These are phyloP conservation scores for Ypsolopha sequella DNA, from an alignment of 2,888 invertebrate species.

Conservation along the genomic window DNA sequence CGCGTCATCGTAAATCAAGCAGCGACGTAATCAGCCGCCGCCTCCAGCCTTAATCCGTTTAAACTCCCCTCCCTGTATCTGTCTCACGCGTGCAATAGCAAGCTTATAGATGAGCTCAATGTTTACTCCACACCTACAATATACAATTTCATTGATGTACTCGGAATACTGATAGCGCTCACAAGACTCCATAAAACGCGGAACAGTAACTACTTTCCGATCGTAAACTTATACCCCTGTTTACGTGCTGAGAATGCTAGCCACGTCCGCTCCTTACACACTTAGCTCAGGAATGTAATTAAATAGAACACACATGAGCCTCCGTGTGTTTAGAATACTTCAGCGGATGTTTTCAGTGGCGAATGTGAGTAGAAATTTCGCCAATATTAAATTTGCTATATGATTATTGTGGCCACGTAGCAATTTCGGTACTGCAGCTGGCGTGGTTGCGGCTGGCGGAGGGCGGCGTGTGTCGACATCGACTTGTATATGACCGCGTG, in stretches of 20 bases:
- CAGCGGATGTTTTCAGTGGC: not conserved
- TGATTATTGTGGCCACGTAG: conserved; percentile 34
- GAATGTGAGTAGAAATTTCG: conserved; percentile 5
- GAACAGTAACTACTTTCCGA: conserved; percentile 30
- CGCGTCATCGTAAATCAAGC: conserved; percentile 65
- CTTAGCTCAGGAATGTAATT: conserved; percentile 14
- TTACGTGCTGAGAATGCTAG: conserved; percentile 33
- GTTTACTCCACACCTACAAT: conserved; percentile 17
- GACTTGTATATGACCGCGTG: conserved; percentile 20
- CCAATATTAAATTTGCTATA: conserved; percentile 8
- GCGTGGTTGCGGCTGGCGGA: conserved; percentile 25
- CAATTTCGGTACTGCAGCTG: conserved; percentile 60
- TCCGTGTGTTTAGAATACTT: not conserved
- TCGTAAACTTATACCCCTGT: conserved; percentile 40
- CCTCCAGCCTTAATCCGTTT: conserved; percentile 53
- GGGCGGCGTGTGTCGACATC: conserved; percentile 27
- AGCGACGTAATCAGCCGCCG: conserved; percentile 57
- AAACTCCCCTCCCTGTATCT: conserved; percentile 56
- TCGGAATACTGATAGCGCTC: conserved; percentile 28
- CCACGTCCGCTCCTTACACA: conserved; percentile 11
- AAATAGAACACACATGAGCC: conserved; percentile 1
- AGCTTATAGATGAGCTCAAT: conserved; percentile 29
- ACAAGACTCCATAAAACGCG: conserved; percentile 37
- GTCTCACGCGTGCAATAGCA: conserved; percentile 51
- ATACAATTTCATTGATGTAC: conserved; percentile 24